Evolutionary conservation across 2,797 vertebrate genomes (phyloP), one percentile per base, ranked within the genome.

Genomic region (Scolopax rusticola): DNA sequence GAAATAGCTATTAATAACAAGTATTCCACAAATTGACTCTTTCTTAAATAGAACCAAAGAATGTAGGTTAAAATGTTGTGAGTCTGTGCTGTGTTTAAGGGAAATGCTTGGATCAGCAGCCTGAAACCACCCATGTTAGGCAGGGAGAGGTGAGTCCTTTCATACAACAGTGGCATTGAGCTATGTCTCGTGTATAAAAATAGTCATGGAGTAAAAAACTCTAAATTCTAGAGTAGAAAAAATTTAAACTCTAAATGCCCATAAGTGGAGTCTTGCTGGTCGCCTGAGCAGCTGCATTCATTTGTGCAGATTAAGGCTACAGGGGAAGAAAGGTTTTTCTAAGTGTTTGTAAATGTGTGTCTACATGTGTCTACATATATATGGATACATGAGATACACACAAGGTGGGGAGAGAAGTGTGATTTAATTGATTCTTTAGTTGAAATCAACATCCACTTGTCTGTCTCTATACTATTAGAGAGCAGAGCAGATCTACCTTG

Each of bases 371-470:
- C 20, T 15, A 40, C 4, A 2, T 19, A 5, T 30, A 2, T 33
- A 24, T 8, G n/a, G 45, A 32, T 40, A 9, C 3, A 0, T 15
- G 47, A 4, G 69, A 1, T 1, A 2, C 6, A 8, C 30, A 41
- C 20, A 8, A 30, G 24, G 2, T 4, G 11, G 48, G 51, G 56
- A 47, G 64, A 67, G 59, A 57, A 75, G 8, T 23, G 2, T 1
- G 7, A 20, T 80, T 45, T 30, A 38, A 63, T 53, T 2, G 5
- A 0, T 7, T 40, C 56, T 56, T 19, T 59, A 43, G 21, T 41
- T n/a, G 32, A 14, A 89, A 61, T 81, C 25, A 48, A 3, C 64
- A 28, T 53, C 33, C 8, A 5, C 12, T 69, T 43, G 4, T 51
- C 32, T 41, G 0, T 32, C 2, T 56, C 47, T 33, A 32, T n/a